Base-by-base conservation (phyloP, 2,113 vertebrate genomes). In the Opisthocomus hoazin region DNA sequence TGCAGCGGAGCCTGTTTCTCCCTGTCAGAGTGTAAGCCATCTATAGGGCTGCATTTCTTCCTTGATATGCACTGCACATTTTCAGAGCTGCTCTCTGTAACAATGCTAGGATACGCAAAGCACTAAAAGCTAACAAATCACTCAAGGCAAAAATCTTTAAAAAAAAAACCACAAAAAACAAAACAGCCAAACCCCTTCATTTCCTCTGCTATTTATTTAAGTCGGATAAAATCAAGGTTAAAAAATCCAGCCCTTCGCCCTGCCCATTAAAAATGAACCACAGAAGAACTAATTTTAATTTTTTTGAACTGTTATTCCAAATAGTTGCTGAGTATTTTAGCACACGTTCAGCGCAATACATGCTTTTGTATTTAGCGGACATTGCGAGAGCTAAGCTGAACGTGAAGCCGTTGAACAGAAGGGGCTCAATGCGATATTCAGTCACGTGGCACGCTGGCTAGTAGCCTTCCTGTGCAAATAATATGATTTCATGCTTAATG, bases 201-300 rank as follows among this genome's bases (percentile, higher is more conserved):
- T 94, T 96, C 76, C 80, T 78, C 57, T 89, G 36, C 69, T 66
- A 11, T 16, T 69, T 50, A 58, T 46, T 71, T 60, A 70, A 90
- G 20, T 65, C 69, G 84, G 88, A 83, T 93, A 90, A 90, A 91
- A 94, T 84, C 85, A 78, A 63, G 43, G 27, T 34, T 45, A 16
- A 58, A 80, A 36, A 58, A 15, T 12, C 68, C 39, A 53, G 23
- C 27, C 13, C 36, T 94, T 54, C 2, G 1, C 57, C 48, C n/a
- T 84, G 34, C 22, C 74, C 22, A 41, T 69, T 84, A 39, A 76
- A 90, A 84, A 61, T 29, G 15, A 92, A 69, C 20, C 27, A 50
- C 0, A 3, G 51, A 11, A 90, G 12, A 76, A 77, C 5, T 51
- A 29, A 15, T 45, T 64, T 50, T 27, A 9, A 18, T 7, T 22